A percentile compares a stretch with the other conserved stretches of the same genome.
phyloP scores from a whole-genome alignment of 2,113 vertebrate genomes.

The Solea senegalensis region DNA sequence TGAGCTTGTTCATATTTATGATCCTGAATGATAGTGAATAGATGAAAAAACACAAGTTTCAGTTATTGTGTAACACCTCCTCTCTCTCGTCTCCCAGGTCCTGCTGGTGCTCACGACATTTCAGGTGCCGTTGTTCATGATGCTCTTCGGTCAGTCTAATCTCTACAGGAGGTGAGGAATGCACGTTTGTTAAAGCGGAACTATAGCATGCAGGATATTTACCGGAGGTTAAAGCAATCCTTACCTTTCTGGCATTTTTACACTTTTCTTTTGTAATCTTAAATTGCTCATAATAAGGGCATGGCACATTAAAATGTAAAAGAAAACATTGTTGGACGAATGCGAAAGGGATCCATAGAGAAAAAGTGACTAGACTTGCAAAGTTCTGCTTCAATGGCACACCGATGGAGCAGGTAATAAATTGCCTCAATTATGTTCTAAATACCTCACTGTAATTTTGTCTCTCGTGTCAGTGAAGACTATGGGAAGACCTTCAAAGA shows the following conservation, averaged over 20 bases:
- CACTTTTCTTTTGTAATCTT: too few species aligned
- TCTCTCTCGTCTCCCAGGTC: constrained; percentile 73
- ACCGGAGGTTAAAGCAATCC: too few species aligned
- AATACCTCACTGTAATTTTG: constrained; percentile 34
- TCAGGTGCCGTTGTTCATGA: constrained; percentile 86
- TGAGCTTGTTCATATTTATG: constrained; percentile 72
- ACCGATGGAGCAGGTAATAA: neutral
- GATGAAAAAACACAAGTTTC: neutral
- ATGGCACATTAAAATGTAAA: too few species aligned
- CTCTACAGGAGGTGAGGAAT: constrained; percentile 88
- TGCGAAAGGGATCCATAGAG: too few species aligned
- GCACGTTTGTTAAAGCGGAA: neutral
- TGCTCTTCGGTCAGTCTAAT: constrained; percentile 88
- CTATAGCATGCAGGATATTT: too few species aligned
- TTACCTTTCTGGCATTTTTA: too few species aligned
- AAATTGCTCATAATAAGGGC: too few species aligned
- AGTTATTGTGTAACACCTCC: neutral
- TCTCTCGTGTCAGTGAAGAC: constrained; percentile 72
- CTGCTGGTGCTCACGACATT: constrained; percentile 90
- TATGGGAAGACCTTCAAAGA: constrained; percentile 77
- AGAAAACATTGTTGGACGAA: too few species aligned
- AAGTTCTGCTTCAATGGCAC: too few species aligned
- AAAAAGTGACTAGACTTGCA: too few species aligned
- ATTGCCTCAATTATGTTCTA: neutral
- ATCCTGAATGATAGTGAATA: neutral